Percentiles rank a stretch among this genome's conserved stretches.
Evolutionary conservation across 2,797 vertebrate species (phyloP).

Genomic region (Eulemur rubriventer): DNA sequence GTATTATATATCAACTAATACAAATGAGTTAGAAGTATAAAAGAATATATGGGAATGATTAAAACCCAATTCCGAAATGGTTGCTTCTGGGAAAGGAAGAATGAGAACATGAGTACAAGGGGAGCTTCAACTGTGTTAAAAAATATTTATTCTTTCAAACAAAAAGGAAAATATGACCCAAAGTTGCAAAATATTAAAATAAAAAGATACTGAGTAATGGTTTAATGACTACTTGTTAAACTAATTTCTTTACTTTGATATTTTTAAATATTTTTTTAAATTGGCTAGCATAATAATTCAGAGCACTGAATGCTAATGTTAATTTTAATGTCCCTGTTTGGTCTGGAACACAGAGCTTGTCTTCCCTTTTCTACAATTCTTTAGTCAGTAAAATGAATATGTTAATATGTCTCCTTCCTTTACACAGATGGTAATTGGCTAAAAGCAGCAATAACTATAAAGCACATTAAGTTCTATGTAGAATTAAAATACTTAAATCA

Average conservation of each 20-base stretch:
- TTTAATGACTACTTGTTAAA: not conserved
- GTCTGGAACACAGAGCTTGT: not conserved
- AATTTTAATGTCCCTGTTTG: not conserved
- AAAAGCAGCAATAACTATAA: conserved; percentile 29
- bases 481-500: conserved; percentile 51
- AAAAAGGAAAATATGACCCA: not conserved
- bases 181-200: not conserved
- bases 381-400: conserved; percentile 20
- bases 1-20: not conserved
- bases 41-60: not conserved
- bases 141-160: not conserved
- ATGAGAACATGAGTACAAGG: not conserved
- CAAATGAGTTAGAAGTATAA: not conserved
- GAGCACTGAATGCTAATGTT: not conserved
- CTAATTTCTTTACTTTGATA: not conserved
- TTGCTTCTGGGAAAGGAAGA: not conserved
- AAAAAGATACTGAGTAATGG: not conserved
- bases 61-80: not conserved
- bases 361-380: not conserved
- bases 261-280: not conserved
- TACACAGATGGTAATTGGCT: not conserved
- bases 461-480: conserved; percentile 5
- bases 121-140: not conserved
- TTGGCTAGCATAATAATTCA: not conserved
- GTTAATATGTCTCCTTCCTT: not conserved